Evolutionary conservation across 2,113 vertebrate genomes (phyloP), one percentile per base, ranked within the genome.

Genomic region (Coracopsis vasa): DNA sequence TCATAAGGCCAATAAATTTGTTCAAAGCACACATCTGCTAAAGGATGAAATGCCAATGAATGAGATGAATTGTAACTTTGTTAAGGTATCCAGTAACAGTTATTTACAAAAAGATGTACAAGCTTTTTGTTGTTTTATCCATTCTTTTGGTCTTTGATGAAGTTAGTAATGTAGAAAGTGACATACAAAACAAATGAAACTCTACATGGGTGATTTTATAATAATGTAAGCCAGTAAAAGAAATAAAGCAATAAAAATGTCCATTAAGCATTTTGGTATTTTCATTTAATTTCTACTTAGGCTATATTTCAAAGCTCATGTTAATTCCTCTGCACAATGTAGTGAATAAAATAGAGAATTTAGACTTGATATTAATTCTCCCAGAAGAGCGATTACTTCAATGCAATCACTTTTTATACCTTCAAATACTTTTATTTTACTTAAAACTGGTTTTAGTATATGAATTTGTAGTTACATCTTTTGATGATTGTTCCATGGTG

Each of bases 1-100:
- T 97, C 97, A 97, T 97, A 95, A 97, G 79, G 62, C 67, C 0
- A 96, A 95, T 96, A 97, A 73, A 88, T 94, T 96, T 94, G 60
- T 96, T 97, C 90, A 91, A 96, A 97, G 80, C 54, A 80, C 60
- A 84, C 82, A 95, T 96, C 91, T 96, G 84, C 69, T 95, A 83
- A 96, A 96, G 73, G 77, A 79, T 96, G 75, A 95, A 96, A 89
- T 94, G 85, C 44, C 80, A 79, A 20, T 44, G 72, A 94, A 81
- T n/a, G 75, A 92, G 85, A 83, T 74, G 37, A 95, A 95, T 81
- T 89, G 64, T 86, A 74, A 94, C 58, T 97, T 94, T 92, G 78
- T 96, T 97, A 92, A 80, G 62, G 54, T 88, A 95, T 70, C 41
- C 42, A 74, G 62, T 88, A 93, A 75, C 69, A 94, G 66, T 69